phyloP scores from a whole-genome alignment of 2,797 vertebrate species.

The Protosalanx chinensis region DNA sequence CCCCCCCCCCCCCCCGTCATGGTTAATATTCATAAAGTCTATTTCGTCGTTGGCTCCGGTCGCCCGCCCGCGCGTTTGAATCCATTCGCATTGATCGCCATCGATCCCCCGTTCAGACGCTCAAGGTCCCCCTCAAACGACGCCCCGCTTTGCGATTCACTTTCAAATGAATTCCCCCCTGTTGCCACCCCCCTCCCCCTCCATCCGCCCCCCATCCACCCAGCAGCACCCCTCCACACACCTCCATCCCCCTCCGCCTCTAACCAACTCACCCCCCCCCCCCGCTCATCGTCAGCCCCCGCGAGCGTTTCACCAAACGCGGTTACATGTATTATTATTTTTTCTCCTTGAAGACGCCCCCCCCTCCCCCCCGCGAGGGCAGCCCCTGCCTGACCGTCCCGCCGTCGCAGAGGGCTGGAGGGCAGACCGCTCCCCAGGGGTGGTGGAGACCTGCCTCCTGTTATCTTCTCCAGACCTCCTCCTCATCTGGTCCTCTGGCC shows the following conservation, averaged over 20 bases:
- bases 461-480: no score
- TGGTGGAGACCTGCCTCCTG: no score
- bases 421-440: no score
- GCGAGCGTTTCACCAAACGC: neutral
- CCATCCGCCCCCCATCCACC: no score
- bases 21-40: conserved; percentile 98
- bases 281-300: conserved; percentile 22
- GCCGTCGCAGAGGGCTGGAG: no score
- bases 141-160: conserved; percentile 56
- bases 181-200: neutral
- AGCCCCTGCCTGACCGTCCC: no score
- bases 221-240: conserved; percentile 17
- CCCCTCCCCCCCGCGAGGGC: no score
- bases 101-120: conserved; percentile 78
- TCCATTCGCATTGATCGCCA: conserved; percentile 95
- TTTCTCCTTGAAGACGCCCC: no score
- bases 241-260: no score
- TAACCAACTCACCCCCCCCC: no score
- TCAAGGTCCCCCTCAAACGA: conserved; percentile 81
- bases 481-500: no score
- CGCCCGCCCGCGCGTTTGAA: conserved; percentile 78
- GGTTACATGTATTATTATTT: conserved; percentile 40
- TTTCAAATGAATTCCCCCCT: conserved; percentile 64
- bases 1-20: conserved; percentile 54
- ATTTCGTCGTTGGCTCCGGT: conserved; percentile 85